These are phyloP conservation scores for Poecilobothrus nobilitatus DNA, from an alignment of 2,888 invertebrate species.

Conservation along the genomic window DNA sequence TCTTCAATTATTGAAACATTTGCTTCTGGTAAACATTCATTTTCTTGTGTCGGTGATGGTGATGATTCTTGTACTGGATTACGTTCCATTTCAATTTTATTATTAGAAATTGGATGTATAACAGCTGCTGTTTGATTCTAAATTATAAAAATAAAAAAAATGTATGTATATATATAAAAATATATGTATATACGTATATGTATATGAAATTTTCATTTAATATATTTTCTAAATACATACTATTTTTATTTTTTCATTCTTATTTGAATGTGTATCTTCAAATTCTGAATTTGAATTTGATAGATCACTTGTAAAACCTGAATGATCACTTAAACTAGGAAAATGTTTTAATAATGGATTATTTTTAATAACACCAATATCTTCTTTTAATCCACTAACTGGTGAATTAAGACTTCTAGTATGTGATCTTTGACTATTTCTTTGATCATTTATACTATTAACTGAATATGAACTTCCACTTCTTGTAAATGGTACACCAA, in stretches of 20 bases:
- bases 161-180: not conserved
- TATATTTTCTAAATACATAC: constrained; percentile 33
- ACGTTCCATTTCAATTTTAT: constrained; percentile 22
- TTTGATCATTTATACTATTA: constrained; percentile 32
- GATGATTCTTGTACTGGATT: constrained; percentile 29
- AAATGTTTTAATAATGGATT: constrained; percentile 66
- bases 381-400: constrained; percentile 46
- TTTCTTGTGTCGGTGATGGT: constrained; percentile 41
- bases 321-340: constrained; percentile 47
- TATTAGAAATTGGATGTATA: constrained; percentile 47
- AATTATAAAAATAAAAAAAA: constrained; percentile 17
- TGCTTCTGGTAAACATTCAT: constrained; percentile 69
- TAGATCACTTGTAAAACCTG: constrained; percentile 49
- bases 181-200: not conserved
- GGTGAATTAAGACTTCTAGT: constrained; percentile 42
- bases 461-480: constrained; percentile 40
- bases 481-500: constrained; percentile 39
- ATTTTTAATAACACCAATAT: constrained; percentile 66
- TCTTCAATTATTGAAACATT: constrained; percentile 81
- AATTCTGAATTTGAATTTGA: constrained; percentile 58
- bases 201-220: too few relatives aligned
- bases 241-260: constrained; percentile 33
- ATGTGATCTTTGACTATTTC: constrained; percentile 32
- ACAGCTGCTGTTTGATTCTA: constrained; percentile 60
- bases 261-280: constrained; percentile 38